These are phyloP conservation scores for Ivindomyrus marchei DNA, from an alignment of 2,113 vertebrate species.

Conservation along the genomic window DNA sequence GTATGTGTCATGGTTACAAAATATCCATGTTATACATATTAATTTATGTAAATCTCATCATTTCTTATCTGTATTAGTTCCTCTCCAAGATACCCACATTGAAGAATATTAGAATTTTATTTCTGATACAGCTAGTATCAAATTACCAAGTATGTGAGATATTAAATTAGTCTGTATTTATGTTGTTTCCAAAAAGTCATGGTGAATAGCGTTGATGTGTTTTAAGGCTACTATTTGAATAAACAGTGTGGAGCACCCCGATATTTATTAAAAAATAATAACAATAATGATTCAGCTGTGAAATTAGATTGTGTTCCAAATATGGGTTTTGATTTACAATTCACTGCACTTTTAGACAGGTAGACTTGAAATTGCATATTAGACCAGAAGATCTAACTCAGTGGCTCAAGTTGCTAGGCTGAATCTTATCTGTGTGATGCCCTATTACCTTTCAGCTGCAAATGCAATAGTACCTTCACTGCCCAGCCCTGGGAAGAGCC, in stretches of 20 bases:
- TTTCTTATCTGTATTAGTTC: neutral
- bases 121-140: neutral
- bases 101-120: neutral
- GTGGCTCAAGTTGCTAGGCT: neutral
- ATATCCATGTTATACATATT: neutral
- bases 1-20: neutral
- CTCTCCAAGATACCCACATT: neutral
- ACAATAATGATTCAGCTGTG: neutral
- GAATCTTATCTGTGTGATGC: neutral
- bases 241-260: neutral
- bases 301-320: neutral
- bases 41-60: neutral
- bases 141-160: neutral
- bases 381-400: neutral
- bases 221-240: neutral
- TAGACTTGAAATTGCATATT: constrained; percentile 4
- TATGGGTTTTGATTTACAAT: neutral
- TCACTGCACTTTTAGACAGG: constrained; percentile 1
- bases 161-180: neutral
- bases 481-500: neutral
- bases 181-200: neutral
- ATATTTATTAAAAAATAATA: neutral
- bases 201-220: neutral
- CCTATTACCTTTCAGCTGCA: neutral
- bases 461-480: neutral